A percentile compares a stretch with the other conserved stretches of the same genome.
These are phyloP conservation scores for Cybosia mesomella DNA, from an alignment of 2,888 invertebrate species.

Conservation along the genomic window DNA sequence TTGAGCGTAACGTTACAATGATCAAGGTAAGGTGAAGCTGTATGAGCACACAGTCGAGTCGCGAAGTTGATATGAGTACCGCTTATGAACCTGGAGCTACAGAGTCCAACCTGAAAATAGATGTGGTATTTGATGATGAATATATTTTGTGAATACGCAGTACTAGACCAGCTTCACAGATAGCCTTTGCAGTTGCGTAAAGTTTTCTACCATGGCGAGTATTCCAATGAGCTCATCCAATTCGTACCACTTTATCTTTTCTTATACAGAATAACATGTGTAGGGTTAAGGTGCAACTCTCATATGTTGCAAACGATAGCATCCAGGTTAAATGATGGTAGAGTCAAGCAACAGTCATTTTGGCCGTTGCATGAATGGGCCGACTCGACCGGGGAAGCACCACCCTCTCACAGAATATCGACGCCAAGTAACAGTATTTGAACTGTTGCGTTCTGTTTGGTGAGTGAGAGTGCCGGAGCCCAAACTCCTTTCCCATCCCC, in stretches of 20 bases:
- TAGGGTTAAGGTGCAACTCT: background rate
- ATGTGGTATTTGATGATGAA: slow-evolving; percentile 3
- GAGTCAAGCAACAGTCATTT: too few species aligned
- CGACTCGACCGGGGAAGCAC: too few species aligned
- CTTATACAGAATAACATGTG: background rate
- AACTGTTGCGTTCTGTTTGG: too few species aligned
- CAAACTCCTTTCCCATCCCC: too few species aligned
- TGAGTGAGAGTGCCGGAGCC: too few species aligned
- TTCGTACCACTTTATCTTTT: background rate
- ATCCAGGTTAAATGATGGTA: too few species aligned
- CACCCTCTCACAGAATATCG: too few species aligned
- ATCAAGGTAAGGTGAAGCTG: background rate
- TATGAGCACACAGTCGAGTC: slow-evolving; percentile 10
- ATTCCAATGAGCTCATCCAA: background rate
- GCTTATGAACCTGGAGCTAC: slow-evolving; percentile 5
- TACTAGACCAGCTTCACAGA: background rate
- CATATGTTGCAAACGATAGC: background rate
- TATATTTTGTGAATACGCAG: background rate
- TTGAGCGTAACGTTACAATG: too few species aligned
- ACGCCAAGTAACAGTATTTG: too few species aligned
- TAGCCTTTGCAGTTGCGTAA: too few species aligned
- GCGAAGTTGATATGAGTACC: slow-evolving; percentile 12
- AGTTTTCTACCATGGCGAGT: background rate
- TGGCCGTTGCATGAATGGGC: too few species aligned
- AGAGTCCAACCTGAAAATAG: background rate